Percentiles rank a stretch among this genome's conserved stretches.
phyloP scores from a whole-genome alignment of 2,888 invertebrate species.

The Yponomeuta malinellus region DNA sequence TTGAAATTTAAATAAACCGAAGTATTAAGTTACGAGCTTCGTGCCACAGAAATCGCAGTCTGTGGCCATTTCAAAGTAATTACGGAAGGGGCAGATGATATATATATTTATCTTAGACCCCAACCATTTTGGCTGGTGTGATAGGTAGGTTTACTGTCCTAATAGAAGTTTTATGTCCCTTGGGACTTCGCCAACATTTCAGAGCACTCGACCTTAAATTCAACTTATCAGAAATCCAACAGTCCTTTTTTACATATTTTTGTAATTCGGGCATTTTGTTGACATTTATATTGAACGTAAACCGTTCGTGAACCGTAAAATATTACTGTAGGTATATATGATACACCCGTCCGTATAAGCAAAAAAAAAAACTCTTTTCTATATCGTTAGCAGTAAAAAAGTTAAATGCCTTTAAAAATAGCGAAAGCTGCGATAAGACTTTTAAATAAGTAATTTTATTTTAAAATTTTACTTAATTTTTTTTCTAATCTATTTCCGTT shows the following conservation, averaged over 20 bases:
- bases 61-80: background rate
- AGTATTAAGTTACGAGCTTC: background rate
- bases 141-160: no score
- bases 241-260: no score
- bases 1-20: background rate
- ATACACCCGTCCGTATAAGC: background rate
- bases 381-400: conserved; percentile 28
- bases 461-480: conserved; percentile 26
- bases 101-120: background rate
- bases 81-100: background rate
- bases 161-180: no score
- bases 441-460: conserved; percentile 3
- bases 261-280: no score
- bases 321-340: background rate
- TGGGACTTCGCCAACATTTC: no score
- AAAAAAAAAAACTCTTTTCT: background rate
- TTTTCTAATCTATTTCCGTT: conserved; percentile 68
- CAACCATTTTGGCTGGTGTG: background rate
- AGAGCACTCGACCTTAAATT: no score
- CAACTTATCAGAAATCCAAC: no score
- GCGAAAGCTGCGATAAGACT: conserved; percentile 35
- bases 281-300: no score
- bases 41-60: background rate
- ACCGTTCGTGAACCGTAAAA: no score
- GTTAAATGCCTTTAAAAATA: conserved; percentile 66